A percentile compares a stretch with the other conserved stretches of the same genome.
phyloP scores from a whole-genome alignment of 2,888 invertebrate genomes.

The Amitus sp. region DNA sequence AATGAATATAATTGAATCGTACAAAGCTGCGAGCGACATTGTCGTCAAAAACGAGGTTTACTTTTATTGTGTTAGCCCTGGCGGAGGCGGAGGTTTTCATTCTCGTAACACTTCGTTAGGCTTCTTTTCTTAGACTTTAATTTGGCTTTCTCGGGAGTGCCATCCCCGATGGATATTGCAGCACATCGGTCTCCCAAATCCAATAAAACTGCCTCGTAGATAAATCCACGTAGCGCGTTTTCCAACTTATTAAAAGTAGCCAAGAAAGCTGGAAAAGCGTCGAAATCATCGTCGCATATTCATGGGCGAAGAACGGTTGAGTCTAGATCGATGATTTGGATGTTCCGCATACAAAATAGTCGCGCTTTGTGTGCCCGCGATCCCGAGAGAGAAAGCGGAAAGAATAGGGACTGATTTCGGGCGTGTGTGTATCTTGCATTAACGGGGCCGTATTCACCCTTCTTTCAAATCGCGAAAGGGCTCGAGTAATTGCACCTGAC shows the following conservation, averaged over 20 bases:
- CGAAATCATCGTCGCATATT: constrained; percentile 1
- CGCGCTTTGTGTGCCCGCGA: not conserved
- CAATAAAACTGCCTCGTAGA: not conserved
- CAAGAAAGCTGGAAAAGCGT: not conserved
- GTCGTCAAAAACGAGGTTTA: constrained; percentile 59
- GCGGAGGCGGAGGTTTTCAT: constrained; percentile 30
- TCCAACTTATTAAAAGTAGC: not conserved
- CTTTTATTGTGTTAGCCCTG: constrained; percentile 43
- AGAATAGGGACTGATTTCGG: constrained; percentile 44
- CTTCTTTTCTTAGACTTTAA: constrained; percentile 28
- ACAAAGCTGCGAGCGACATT: constrained; percentile 52
- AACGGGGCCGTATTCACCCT: constrained; percentile 21
- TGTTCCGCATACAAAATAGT: not conserved
- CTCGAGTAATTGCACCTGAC: constrained; percentile 47
- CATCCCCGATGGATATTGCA: constrained; percentile 24
- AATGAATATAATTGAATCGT: constrained; percentile 62
- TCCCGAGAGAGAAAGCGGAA: constrained; percentile 10
- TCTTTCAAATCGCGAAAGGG: constrained; percentile 15
- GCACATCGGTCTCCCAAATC: constrained; percentile 16
- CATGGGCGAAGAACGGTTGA: not conserved
- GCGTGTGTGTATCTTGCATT: constrained; percentile 27
- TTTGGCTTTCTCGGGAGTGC: constrained; percentile 18
- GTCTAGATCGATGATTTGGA: constrained; percentile 15
- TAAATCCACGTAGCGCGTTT: too few species aligned
- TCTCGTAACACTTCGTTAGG: constrained; percentile 32